A percentile compares a stretch with the other conserved stretches of the same genome.
These are phyloP conservation scores for Ypsolopha sequella DNA, from an alignment of 2,888 invertebrate genomes.

Conservation along the genomic window DNA sequence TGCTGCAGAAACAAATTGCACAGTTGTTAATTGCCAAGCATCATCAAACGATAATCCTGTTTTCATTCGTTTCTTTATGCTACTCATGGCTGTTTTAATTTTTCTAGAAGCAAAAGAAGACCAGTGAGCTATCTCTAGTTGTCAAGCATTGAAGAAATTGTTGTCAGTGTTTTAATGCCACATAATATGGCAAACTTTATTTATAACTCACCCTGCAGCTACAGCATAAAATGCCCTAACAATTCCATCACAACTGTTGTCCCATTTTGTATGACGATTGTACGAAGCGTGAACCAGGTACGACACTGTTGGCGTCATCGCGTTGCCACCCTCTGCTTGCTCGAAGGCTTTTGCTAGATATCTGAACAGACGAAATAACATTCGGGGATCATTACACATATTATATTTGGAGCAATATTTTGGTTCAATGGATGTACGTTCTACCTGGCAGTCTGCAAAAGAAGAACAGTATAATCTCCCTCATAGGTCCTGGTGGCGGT, in stretches of 20 bases:
- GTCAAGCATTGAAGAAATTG: no score
- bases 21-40: slow-evolving; percentile 86
- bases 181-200: not conserved
- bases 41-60: slow-evolving; percentile 77
- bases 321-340: slow-evolving; percentile 71
- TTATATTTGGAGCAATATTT: no score
- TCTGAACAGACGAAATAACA: slow-evolving; percentile 28
- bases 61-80: slow-evolving; percentile 73
- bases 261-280: slow-evolving; percentile 23
- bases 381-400: no score
- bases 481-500: slow-evolving; percentile 95
- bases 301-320: slow-evolving; percentile 75
- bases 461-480: slow-evolving; percentile 94
- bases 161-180: no score
- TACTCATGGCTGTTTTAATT: slow-evolving; percentile 74
- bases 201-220: slow-evolving; percentile 68
- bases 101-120: slow-evolving; percentile 61
- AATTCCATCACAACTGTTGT: slow-evolving; percentile 59
- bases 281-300: slow-evolving; percentile 62
- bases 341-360: slow-evolving; percentile 84
- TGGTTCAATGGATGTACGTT: no score
- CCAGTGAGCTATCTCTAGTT: not conserved
- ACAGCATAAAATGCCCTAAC: slow-evolving; percentile 69
- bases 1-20: slow-evolving; percentile 84
- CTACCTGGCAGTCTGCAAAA: slow-evolving; percentile 87